Percentiles rank a stretch among this genome's conserved stretches.
These are phyloP conservation scores for Acrocyrtus sp. DNA, from an alignment of 2,888 invertebrate species.

Conservation along the genomic window DNA sequence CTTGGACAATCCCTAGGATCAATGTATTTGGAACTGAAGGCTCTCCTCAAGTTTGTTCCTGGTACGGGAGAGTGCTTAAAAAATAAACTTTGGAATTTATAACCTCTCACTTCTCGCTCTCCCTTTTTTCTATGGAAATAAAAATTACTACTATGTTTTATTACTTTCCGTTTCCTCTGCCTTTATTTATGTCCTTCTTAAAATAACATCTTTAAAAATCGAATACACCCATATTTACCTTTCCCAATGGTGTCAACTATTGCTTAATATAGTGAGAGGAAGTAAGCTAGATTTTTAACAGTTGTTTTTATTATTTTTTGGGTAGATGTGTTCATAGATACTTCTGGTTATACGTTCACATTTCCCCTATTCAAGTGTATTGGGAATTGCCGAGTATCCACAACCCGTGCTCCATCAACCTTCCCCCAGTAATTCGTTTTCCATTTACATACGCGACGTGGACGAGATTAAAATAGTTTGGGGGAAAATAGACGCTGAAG, in stretches of 20 bases:
- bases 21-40: slow-evolving; percentile 87
- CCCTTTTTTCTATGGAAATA: too few species aligned
- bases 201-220: too few species aligned
- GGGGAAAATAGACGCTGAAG: slow-evolving; percentile 65
- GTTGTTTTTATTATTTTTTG: too few species aligned
- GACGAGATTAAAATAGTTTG: slow-evolving; percentile 68
- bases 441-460: too few species aligned
- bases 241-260: too few species aligned
- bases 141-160: neutral
- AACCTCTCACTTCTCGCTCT: too few species aligned
- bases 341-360: slow-evolving; percentile 94
- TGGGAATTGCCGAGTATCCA: slow-evolving; percentile 83
- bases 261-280: too few species aligned
- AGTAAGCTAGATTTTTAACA: too few species aligned
- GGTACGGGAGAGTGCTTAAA: slow-evolving; percentile 71
- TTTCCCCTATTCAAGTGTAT: slow-evolving; percentile 91
- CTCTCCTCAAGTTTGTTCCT: slow-evolving; percentile 84
- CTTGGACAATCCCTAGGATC: slow-evolving; percentile 92
- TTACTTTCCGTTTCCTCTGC: neutral
- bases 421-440: too few species aligned
- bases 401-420: too few species aligned
- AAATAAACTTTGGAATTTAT: slow-evolving; percentile 8
- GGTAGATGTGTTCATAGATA: slow-evolving; percentile 92
- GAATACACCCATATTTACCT: too few species aligned
- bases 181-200: slow-evolving; percentile 1